A percentile compares a stretch with the other conserved stretches of the same genome.
Conservation (phyloP, 2,888 invertebrate genomes). For the Spodoptera picta region DNA sequence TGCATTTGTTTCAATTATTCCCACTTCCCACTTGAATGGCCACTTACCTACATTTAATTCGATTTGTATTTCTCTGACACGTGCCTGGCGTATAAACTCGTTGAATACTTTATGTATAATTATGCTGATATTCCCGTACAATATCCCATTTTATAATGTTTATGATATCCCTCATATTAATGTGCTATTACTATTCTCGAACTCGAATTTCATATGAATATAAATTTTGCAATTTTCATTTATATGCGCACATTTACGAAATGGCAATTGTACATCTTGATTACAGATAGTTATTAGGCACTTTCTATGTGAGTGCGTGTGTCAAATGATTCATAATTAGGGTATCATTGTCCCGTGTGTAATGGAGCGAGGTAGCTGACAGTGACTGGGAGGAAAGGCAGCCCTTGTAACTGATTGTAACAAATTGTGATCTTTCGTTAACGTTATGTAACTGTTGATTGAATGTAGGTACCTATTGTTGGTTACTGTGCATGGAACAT, state of each 20-base stretch:
- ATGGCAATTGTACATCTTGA: constrained; percentile 67
- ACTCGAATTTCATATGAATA: constrained; percentile 62
- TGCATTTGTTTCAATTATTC: constrained; percentile 88
- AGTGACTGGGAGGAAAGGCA: constrained; percentile 63
- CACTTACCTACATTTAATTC: constrained; percentile 76
- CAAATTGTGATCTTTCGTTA: constrained; percentile 83
- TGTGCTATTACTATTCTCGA: constrained; percentile 59
- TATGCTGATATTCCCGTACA: constrained; percentile 67
- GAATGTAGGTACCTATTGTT: constrained; percentile 34
- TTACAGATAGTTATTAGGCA: constrained; percentile 77
- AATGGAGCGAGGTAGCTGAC: constrained; percentile 75
- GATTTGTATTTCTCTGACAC: constrained; percentile 68
- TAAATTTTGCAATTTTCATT: constrained; percentile 42
- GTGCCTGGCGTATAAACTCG: constrained; percentile 77
- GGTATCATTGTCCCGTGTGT: constrained; percentile 82
- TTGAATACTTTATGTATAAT: constrained; percentile 62
- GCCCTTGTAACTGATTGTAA: constrained; percentile 80
- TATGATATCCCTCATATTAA: constrained; percentile 66
- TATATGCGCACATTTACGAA: constrained; percentile 48
- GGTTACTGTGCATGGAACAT: constrained; percentile 39
- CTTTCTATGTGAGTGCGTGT: constrained; percentile 72
- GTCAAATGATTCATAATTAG: constrained; percentile 86
- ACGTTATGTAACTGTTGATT: constrained; percentile 60
- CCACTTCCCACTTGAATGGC: constrained; percentile 78
- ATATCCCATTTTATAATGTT: constrained; percentile 65